Base-by-base conservation (phyloP, 2,888 invertebrate species). In the Tachystola acroxantha region DNA sequence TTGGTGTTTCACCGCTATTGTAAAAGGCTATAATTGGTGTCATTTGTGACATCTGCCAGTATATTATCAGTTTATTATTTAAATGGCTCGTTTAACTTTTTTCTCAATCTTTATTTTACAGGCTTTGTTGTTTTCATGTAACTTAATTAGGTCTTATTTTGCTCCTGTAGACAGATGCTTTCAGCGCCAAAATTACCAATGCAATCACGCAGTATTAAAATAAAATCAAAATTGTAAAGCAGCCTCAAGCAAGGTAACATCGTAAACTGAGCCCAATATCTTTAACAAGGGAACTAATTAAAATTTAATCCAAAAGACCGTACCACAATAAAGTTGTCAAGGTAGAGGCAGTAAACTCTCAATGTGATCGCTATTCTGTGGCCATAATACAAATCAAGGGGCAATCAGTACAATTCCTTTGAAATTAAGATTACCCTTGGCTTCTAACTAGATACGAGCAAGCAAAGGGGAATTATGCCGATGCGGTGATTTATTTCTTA, bases 201-300 rank as follows among this genome's bases (percentile, higher is more conserved):
- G 4, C 6, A 27, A 27, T 27, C 6, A 27, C 11, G 12, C 10
- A 6, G 11, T 26, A 3, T 24, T 19, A 7, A n/a, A n/a, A n/a
- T n/a, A n/a, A n/a, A n/a, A n/a, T n/a, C n/a, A n/a, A n/a, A n/a
- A n/a, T 36, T 16, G 12, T 9, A 14, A 7, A 16, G 13, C n/a
- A 5, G 7, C 22, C 10, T 25, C 7, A 32, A 16, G 16, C 42
- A 7, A 14, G 9, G 19, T 35, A 22, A 50, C 37, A 14, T 61
- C 64, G 65, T 69, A 72, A 73, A 71, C 61, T 64, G 60, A 47
- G 56, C 46, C 62, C 69, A 61, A 69, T 70, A 66, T 65, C 66
- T 65, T 68, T 73, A 75, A 75, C 70, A 71, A 61, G 69, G 64
- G 64, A 62, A 56, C 74, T 75, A 75, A 75, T 75, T 74, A 75